Base-by-base conservation (phyloP, 2,888 invertebrate species). In the Eristalis arbustorum region DNA sequence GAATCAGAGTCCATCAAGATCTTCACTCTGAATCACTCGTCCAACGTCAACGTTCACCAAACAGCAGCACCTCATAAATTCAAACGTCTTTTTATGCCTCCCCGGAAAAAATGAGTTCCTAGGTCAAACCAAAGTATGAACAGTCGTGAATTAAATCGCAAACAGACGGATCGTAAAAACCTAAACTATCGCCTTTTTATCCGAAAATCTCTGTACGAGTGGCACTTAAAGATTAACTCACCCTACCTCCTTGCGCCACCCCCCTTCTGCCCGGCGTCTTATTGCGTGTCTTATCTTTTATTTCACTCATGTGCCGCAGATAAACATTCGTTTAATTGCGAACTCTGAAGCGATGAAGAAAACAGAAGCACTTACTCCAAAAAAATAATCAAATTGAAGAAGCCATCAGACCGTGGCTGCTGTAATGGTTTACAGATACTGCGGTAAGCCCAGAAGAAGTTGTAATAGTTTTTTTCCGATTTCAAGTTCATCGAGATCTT, bases 341-440 rank as follows among this genome's bases (percentile, higher is more conserved):
- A 49, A 18, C 49, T 8, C 49, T 2, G 18, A 49, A 42, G 42
- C 49, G 49, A 49, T 18, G 49, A 18, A 49, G 18, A 49, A 18
- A 49, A 18, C 49, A 49, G 8, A 49, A 6, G n/a, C 49, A 49
- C 18, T 4, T 4, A 49, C 49, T 49, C 31, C 31, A 8, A 18
- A 61, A 25, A 22, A n/a, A 22, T 42, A 49, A 49, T 61, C n/a
- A 40, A 72, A 62, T 42, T 61, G 42, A 62, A 72, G 63, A 63
- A 49, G 62, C 14, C 73, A 73, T 1, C 73, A 63, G 63, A 73
- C 62, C 73, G 56, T 73, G 14, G 73, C 3, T 49, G 34, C 49
- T 63, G 42, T 63, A 73, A 73, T 73, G 49, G 49, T 63, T 11
- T 13, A 22, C 49, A 31, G 63, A 61, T 28, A 63, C 22, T 28